Evolutionary conservation across 2,797 vertebrate genomes (phyloP), one percentile per base, ranked within the genome.

Genomic region (Eremophila alpestris): DNA sequence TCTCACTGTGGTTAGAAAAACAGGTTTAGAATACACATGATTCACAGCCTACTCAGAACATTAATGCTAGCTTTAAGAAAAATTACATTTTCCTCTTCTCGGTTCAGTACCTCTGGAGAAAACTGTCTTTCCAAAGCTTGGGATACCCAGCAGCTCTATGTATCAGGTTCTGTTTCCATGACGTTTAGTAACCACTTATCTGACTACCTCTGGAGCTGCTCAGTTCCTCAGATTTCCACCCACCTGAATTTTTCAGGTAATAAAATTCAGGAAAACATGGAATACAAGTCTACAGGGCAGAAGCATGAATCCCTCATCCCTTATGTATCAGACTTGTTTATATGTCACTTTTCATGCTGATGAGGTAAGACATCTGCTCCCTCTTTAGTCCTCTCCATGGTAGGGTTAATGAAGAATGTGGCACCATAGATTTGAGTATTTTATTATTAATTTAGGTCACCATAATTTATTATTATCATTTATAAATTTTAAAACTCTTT

Each of bases 381-480:
- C 32, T 80, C 81, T 55, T 80, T 45, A 85, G 46, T 48, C 16
- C n/a, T 82, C n/a, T 15, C 17, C 18, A 46, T 56, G 62, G 45
- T 15, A 82, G n/a, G 32, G 52, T 43, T 48, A 95, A 22, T 34
- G n/a, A 92, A 60, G 13, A 85, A 91, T 5, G 15, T 63, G 34
- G 59, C 67, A 90, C 34, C 41, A 88, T 3, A 73, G 32, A 86
- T 87, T 85, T 70, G 18, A 30, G 49, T 65, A 43, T 27, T 81
- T 89, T 40, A 68, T 60, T 89, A 89, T 86, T 90, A 83, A 92
- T 94, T 91, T 62, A 67, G 85, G 62, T 81, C 73, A 32, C 59
- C 30, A 16, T 30, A 15, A 62, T 30, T 41, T 40, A 60, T 40
- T 40, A 40, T 62, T 30, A 43, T 32, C 1, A 30, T 32, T 41